Conservation (phyloP, 2,888 invertebrate genomes). For the Byasa hedistus region DNA sequence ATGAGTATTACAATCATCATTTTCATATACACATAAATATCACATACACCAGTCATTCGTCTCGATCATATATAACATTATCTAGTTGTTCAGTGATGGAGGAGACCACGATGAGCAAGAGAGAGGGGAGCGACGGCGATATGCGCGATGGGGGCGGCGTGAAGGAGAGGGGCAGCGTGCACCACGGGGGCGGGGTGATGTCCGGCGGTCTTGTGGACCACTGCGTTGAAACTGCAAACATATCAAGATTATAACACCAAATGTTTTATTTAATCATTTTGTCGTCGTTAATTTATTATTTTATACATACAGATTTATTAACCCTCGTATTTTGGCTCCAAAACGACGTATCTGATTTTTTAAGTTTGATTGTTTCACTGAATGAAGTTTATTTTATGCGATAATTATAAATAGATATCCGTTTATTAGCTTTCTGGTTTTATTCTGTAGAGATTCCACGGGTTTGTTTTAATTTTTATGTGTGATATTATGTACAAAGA, state of each 20-base stretch:
- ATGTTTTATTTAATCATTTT: neutral
- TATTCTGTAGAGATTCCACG: too few species aligned
- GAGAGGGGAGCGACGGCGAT: constrained; percentile 55
- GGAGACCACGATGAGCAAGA: constrained; percentile 70
- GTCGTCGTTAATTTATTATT: neutral
- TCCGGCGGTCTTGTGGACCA: constrained; percentile 75
- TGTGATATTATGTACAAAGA: neutral
- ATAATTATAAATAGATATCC: too few species aligned
- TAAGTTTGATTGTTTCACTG: too few species aligned
- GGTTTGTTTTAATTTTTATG: too few species aligned
- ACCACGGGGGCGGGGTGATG: constrained; percentile 70
- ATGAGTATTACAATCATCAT: constrained; percentile 62
- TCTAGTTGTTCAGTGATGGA: constrained; percentile 64
- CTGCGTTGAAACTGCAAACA: constrained; percentile 73
- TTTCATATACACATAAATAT: constrained; percentile 77
- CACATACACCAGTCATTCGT: constrained; percentile 75
- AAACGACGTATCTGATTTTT: too few species aligned
- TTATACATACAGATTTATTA: too few species aligned
- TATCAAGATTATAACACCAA: neutral
- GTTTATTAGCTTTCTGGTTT: too few species aligned
- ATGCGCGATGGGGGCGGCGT: constrained; percentile 57
- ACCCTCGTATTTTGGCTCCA: too few species aligned
- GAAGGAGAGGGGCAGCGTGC: constrained; percentile 52
- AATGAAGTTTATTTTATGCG: too few species aligned
- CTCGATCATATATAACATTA: constrained; percentile 53